Percentiles rank a stretch among this genome's conserved stretches.
These are phyloP conservation scores for Chesias legatella DNA, from an alignment of 2,888 invertebrate genomes.

Conservation along the genomic window DNA sequence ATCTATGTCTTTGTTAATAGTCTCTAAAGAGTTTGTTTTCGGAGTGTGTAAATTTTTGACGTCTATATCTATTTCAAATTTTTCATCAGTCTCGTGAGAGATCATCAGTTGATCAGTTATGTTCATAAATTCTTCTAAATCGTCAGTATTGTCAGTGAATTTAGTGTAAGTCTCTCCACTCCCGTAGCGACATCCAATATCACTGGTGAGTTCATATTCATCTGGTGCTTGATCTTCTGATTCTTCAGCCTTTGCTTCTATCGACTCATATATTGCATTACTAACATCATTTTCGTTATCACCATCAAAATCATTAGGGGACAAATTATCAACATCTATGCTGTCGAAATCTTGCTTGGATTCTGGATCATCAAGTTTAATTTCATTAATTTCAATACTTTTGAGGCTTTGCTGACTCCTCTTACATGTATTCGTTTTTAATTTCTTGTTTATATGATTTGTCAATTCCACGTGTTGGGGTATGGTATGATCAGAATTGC, in stretches of 20 bases:
- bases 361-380: constrained; percentile 9
- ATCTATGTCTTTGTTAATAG: constrained; percentile 39
- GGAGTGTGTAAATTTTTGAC: constrained; percentile 61
- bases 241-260: constrained; percentile 43
- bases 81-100: constrained; percentile 36
- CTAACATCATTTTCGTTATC: constrained; percentile 54
- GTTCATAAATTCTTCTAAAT: constrained; percentile 68
- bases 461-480: constrained; percentile 29
- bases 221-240: constrained; percentile 1
- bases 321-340: constrained; percentile 40
- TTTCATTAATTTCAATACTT: constrained; percentile 16
- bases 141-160: constrained; percentile 62
- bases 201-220: constrained; percentile 7
- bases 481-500: constrained; percentile 33
- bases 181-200: constrained; percentile 54
- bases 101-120: constrained; percentile 64
- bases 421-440: not conserved
- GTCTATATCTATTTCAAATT: constrained; percentile 36
- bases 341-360: constrained; percentile 19
- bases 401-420: constrained; percentile 14
- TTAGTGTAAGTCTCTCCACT: constrained; percentile 74
- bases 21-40: constrained; percentile 62
- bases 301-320: constrained; percentile 52
- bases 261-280: constrained; percentile 44
- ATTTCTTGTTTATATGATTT: constrained; percentile 14